These are phyloP conservation scores for Procavia capensis DNA, from an alignment of 2,113 vertebrate genomes.

Conservation along the genomic window DNA sequence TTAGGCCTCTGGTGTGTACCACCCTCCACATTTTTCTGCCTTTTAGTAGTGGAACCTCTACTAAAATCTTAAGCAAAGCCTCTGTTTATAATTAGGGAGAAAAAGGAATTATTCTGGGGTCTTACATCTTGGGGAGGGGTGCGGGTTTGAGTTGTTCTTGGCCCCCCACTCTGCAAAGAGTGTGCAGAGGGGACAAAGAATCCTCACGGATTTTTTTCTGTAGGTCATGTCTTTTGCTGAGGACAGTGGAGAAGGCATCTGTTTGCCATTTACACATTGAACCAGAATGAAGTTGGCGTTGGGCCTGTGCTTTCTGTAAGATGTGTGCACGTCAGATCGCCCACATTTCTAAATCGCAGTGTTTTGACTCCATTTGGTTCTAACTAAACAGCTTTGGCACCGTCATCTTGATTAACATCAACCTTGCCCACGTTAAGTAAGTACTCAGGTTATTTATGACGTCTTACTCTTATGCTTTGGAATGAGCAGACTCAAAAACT, in stretches of 20 bases:
- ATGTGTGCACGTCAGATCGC: not conserved
- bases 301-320: not conserved
- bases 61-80: not conserved
- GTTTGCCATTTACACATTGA: slow-evolving; percentile 25
- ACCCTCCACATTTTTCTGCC: accelerated
- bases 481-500: slow-evolving; percentile 66
- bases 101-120: not conserved
- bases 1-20: not conserved
- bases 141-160: not conserved
- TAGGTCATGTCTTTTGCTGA: not conserved
- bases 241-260: not conserved
- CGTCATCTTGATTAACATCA: slow-evolving; percentile 69
- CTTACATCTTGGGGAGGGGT: accelerated
- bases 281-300: not conserved
- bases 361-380: slow-evolving; percentile 37
- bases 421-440: slow-evolving; percentile 67
- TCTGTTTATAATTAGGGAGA: not conserved
- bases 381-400: slow-evolving; percentile 30
- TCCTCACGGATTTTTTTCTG: not conserved
- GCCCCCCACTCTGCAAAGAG: not conserved
- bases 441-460: slow-evolving; percentile 73
- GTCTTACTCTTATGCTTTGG: slow-evolving; percentile 65
- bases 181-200: not conserved
- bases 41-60: not conserved
- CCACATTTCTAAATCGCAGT: not conserved